These are phyloP conservation scores for Cyaniris semiargus DNA, from an alignment of 2,888 invertebrate species.

Conservation along the genomic window DNA sequence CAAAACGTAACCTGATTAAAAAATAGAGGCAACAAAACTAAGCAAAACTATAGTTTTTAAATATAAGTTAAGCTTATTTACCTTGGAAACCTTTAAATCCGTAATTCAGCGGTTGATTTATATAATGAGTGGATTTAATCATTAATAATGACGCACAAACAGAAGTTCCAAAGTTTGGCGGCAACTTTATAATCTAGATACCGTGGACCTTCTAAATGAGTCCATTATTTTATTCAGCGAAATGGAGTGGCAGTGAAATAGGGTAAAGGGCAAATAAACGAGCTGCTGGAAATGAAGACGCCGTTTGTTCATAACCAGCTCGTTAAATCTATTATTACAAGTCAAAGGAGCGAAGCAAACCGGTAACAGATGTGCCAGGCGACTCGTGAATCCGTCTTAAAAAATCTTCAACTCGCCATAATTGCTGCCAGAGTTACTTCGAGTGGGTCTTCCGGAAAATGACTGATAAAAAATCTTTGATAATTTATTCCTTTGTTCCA, in stretches of 20 bases:
- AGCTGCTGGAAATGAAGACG: conserved; percentile 76
- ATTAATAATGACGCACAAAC: conserved; percentile 16
- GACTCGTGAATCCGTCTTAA: conserved; percentile 56
- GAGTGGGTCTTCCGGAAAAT: conserved; percentile 26
- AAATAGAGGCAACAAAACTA: background rate
- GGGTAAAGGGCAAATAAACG: conserved; percentile 69
- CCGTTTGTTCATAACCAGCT: conserved; percentile 80
- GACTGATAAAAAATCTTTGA: conserved; percentile 29
- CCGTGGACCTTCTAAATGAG: conserved; percentile 62
- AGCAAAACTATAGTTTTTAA: background rate
- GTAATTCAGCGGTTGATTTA: background rate
- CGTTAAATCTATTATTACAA: conserved; percentile 79
- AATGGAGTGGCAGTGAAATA: conserved; percentile 77
- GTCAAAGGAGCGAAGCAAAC: conserved; percentile 69
- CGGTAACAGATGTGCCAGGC: conserved; percentile 75
- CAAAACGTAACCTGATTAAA: background rate
- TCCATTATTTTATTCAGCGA: conserved; percentile 74
- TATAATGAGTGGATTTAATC: conserved; percentile 2
- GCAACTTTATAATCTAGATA: conserved; percentile 63
- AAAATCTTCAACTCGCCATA: conserved; percentile 42
- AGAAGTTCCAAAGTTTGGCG: conserved; percentile 48
- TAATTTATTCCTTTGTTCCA: conserved; percentile 23
- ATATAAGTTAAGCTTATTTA: background rate
- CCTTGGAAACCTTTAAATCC: background rate
- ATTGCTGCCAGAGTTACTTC: conserved; percentile 36